phyloP scores from a whole-genome alignment of 1,140 invertebrate genomes.

The Xylocopa sonorina region DNA sequence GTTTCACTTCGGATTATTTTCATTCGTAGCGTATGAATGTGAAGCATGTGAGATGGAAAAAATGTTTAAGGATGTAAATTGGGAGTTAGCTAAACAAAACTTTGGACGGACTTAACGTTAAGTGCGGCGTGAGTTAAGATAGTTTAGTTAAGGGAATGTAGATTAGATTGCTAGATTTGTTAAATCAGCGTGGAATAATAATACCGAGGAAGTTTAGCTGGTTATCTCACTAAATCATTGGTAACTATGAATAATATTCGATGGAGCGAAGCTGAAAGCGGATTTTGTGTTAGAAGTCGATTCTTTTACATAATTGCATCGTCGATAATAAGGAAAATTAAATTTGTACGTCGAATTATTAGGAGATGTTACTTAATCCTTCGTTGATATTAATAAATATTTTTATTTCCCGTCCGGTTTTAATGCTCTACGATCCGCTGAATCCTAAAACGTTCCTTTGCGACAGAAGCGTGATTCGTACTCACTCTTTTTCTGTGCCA shows the following conservation, averaged over 20 bases:
- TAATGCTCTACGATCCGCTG: neutral
- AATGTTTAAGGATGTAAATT: neutral
- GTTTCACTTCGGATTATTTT: too few species aligned
- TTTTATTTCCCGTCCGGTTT: neutral
- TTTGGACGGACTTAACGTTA: neutral
- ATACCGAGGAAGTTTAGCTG: conserved; percentile 10
- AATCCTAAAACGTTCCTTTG: conserved; percentile 23
- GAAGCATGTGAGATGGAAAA: too few species aligned
- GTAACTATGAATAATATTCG: neutral
- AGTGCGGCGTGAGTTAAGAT: neutral
- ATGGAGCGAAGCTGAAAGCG: neutral
- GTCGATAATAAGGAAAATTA: neutral
- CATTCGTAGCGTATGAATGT: too few species aligned
- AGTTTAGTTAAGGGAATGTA: neutral
- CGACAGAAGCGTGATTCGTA: conserved; percentile 3
- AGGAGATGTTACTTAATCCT: neutral
- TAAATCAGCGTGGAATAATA: neutral
- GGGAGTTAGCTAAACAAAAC: neutral
- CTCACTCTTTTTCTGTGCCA: conserved; percentile 19
- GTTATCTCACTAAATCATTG: neutral
- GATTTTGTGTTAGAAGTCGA: too few species aligned
- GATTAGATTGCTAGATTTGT: conserved; percentile 10
- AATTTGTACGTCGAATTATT: neutral
- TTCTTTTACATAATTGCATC: too few species aligned
- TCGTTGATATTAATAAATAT: neutral